Base-by-base conservation (phyloP, 2,113 vertebrate species). In the Calyptommatus sinebrachiatus region DNA sequence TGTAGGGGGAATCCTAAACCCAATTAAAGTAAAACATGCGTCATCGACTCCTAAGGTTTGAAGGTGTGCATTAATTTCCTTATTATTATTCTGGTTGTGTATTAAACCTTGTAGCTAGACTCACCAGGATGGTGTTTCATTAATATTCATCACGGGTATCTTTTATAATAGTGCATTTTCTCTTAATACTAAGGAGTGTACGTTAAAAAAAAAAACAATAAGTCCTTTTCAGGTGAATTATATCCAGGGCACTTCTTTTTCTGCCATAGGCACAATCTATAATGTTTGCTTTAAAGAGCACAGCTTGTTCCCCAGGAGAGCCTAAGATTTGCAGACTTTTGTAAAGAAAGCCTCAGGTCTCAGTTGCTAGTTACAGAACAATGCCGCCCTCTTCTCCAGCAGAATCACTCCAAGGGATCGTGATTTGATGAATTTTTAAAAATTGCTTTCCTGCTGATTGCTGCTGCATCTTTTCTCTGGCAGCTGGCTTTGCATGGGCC, bases 351-450 rank as follows among this genome's bases (percentile, higher is more conserved):
- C 72, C 20, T 20, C 66, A 35, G 53, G 73, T 81, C 66, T 76
- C 53, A 29, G 21, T 50, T 70, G 53, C 66, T 76, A 31, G 50
- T 70, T 76, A 76, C 79, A 76, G 79, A 81, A 81, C 53, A 76
- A 81, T 69, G 41, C 12, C 16, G n/a, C 35, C 29, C 65, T 81
- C 53, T 76, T 62, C 73, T 69, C 21, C 73, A 81, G 73, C 50
- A 45, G 57, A 53, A 76, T 81, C 73, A 70, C 73, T 62, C 16
- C 5, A n/a, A 76, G 66, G 67, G 67, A 76, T 76, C 79, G 29
- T 20, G 20, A 76, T 76, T 76, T 75, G 73, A 81, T 81, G 73
- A 81, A 70, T 81, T 81, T 81, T 81, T 76, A 24, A 81, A 81
- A 66, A 74, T n/a, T 7, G 7, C 79, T 81, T 75, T 69, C 65